phyloP scores from a whole-genome alignment of 2,888 invertebrate genomes.

The Hypena proboscidalis region DNA sequence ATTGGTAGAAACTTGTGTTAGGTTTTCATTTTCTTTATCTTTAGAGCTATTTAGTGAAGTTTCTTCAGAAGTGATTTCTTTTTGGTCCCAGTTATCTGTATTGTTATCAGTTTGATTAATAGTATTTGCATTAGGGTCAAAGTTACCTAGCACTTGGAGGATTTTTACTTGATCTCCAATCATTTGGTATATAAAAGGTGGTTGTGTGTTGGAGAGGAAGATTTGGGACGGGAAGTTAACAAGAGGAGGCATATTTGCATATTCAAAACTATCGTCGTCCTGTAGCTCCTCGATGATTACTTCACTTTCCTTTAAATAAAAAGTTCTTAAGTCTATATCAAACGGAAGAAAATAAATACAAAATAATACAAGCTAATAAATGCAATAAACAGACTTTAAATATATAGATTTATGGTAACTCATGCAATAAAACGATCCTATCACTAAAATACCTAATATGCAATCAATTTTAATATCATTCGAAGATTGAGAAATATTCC shows the following conservation, averaged over 20 bases:
- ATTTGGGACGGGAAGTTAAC: constrained; percentile 67
- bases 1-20: constrained; percentile 16
- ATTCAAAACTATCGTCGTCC: constrained; percentile 77
- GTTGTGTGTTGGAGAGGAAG: constrained; percentile 74
- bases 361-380: constrained; percentile 65
- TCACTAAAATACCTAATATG: no score
- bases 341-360: constrained; percentile 51
- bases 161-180: constrained; percentile 77
- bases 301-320: constrained; percentile 84
- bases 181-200: constrained; percentile 78
- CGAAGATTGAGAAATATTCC: constrained; percentile 3
- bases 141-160: constrained; percentile 73
- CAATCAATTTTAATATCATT: no score
- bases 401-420: no score
- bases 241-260: constrained; percentile 78
- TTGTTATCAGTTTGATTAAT: constrained; percentile 54
- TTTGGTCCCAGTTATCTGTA: constrained; percentile 62
- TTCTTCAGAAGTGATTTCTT: constrained; percentile 43
- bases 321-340: constrained; percentile 77
- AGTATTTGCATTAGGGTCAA: constrained; percentile 61
- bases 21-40: constrained; percentile 28
- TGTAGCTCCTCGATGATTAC: constrained; percentile 82
- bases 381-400: constrained; percentile 72
- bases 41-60: constrained; percentile 35
- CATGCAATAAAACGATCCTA: constrained; percentile 19